These are phyloP conservation scores for Dendrolimus pini DNA, from an alignment of 2,888 invertebrate genomes.

Conservation along the genomic window DNA sequence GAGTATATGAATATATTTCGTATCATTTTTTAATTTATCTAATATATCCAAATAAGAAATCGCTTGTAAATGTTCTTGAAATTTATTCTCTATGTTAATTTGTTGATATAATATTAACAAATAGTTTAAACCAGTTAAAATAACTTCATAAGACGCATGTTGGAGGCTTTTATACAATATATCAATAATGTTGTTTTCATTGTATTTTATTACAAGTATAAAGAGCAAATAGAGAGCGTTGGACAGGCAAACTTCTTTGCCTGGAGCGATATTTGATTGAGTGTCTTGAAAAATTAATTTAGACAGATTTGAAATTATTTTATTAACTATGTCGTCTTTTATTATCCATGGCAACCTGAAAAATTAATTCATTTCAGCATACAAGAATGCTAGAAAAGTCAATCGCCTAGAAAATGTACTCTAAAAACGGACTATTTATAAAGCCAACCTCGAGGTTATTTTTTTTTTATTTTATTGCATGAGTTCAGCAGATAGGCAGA, in stretches of 20 bases:
- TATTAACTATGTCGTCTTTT: constrained; percentile 14
- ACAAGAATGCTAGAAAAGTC: no score
- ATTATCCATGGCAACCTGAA: constrained; percentile 38
- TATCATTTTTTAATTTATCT: constrained; percentile 15
- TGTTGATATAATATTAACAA: constrained; percentile 27
- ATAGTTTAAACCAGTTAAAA: constrained; percentile 29
- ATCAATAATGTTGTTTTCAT: constrained; percentile 10
- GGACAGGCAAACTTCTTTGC: constrained; percentile 38
- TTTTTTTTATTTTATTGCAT: no score
- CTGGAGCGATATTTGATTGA: constrained; percentile 20
- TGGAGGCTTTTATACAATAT: constrained; percentile 21
- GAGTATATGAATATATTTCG: constrained; percentile 26
- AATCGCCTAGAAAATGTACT: no score
- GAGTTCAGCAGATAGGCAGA: no score
- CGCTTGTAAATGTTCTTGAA: constrained; percentile 30
- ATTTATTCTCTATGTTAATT: constrained; percentile 25
- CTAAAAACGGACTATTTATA: no score
- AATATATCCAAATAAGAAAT: constrained; percentile 18
- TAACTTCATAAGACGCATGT: constrained; percentile 35
- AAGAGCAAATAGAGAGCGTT: constrained; percentile 28
- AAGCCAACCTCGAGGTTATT: no score
- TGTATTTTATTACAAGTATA: constrained; percentile 19
- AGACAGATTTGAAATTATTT: constrained; percentile 22
- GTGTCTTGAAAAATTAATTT: constrained; percentile 24
- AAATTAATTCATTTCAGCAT: constrained; percentile 7